Conservation (phyloP, 2,888 invertebrate genomes). For the Seira sanloemensis region DNA sequence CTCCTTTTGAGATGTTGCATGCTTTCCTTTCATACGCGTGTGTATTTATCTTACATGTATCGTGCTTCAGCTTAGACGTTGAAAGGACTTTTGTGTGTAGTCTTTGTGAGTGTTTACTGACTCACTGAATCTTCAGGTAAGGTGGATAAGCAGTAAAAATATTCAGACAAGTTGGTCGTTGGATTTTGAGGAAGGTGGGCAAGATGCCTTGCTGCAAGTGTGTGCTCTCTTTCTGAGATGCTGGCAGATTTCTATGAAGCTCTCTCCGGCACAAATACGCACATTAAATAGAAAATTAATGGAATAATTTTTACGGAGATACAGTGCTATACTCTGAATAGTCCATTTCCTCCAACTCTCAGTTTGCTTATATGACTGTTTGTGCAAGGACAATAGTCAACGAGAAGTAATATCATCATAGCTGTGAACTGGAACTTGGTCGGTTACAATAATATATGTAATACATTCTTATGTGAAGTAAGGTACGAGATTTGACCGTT, state of each 20-base stretch:
- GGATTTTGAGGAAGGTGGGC: slow-evolving; percentile 61
- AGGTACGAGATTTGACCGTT: no score
- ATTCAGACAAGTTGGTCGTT: slow-evolving; percentile 55
- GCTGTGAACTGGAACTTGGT: no score
- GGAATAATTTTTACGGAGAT: no score
- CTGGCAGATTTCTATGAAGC: neutral
- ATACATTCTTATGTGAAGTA: no score
- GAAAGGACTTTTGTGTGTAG: slow-evolving; percentile 4
- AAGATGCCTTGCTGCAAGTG: slow-evolving; percentile 47
- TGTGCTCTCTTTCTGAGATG: neutral
- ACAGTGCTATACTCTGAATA: no score
- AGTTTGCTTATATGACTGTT: no score
- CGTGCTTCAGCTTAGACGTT: neutral
- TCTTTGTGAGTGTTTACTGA: neutral
- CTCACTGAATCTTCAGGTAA: slow-evolving; percentile 8
- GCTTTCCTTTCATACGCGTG: slow-evolving; percentile 52
- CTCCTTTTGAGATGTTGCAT: slow-evolving; percentile 58
- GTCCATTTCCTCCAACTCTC: no score
- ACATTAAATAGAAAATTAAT: no score
- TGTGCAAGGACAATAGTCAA: no score
- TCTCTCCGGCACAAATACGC: no score
- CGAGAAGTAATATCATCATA: no score
- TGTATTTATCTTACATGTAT: neutral
- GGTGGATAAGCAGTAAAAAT: slow-evolving; percentile 39
- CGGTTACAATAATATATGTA: no score